A percentile compares a stretch with the other conserved stretches of the same genome.
These are phyloP conservation scores for Zelostemma sp. DNA, from an alignment of 1,140 invertebrate species.

Conservation along the genomic window DNA sequence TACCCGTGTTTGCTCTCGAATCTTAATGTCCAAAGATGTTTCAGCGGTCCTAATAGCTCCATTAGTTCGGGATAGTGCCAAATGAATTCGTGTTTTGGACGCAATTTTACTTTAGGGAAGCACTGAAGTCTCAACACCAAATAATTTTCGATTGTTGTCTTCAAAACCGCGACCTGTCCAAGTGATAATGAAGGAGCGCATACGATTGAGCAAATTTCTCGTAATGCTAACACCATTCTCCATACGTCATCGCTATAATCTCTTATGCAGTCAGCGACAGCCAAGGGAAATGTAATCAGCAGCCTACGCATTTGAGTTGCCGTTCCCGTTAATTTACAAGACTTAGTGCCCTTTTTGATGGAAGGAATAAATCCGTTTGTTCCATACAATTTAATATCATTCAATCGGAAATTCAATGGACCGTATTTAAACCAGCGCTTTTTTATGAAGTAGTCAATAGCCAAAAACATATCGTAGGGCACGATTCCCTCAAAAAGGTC, in stretches of 20 bases:
- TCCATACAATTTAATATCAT: not conserved
- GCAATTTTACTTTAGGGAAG: conserved; percentile 10
- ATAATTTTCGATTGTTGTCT: conserved; percentile 14
- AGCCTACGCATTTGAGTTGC: conserved; percentile 18
- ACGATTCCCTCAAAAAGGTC: conserved; percentile 20
- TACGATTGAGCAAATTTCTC: not conserved
- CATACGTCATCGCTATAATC: conserved; percentile 10
- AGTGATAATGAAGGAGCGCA: conserved; percentile 13
- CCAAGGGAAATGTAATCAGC: conserved; percentile 8
- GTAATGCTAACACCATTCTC: conserved; percentile 15
- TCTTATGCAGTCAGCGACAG: not conserved
- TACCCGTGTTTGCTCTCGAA: conserved; percentile 16
- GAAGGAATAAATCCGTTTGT: not conserved
- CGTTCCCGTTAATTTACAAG: conserved; percentile 4
- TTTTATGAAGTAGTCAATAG: no score
- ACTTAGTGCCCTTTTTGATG: conserved; percentile 1
- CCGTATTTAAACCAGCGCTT: not conserved
- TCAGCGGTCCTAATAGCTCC: not conserved
- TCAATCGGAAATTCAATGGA: conserved; percentile 7
- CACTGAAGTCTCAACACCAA: conserved; percentile 3
- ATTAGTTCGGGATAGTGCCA: conserved; percentile 13
- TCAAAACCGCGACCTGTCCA: conserved; percentile 19
- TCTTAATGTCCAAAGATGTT: conserved; percentile 16
- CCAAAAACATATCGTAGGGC: conserved; percentile 13
- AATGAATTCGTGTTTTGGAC: no score